These are phyloP conservation scores for Cyphomyrmex costatus DNA, from an alignment of 1,140 invertebrate species.

Conservation along the genomic window DNA sequence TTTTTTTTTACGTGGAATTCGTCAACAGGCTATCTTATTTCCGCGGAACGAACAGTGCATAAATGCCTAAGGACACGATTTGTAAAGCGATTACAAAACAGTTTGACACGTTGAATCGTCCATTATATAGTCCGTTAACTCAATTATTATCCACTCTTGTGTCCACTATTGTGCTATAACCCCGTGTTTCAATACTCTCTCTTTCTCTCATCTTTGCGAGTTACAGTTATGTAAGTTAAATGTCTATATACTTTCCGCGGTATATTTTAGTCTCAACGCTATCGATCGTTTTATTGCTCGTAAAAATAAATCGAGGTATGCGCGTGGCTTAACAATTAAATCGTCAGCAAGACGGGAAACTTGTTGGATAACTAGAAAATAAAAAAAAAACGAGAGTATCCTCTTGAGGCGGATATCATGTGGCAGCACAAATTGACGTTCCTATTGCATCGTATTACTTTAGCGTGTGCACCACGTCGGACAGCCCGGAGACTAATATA, in stretches of 20 bases:
- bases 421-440: slow-evolving; percentile 14
- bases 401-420: slow-evolving; percentile 10
- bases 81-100: slow-evolving; percentile 59
- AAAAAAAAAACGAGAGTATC: slow-evolving; percentile 5
- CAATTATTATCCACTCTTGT: slow-evolving; percentile 73
- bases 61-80: slow-evolving; percentile 50
- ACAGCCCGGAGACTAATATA: slow-evolving; percentile 28
- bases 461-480: neutral
- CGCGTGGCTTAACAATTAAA: slow-evolving; percentile 39
- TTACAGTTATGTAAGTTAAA: slow-evolving; percentile 46
- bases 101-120: slow-evolving; percentile 63
- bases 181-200: slow-evolving; percentile 64
- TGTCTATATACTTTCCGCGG: slow-evolving; percentile 13
- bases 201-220: slow-evolving; percentile 33
- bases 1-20: slow-evolving; percentile 24
- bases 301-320: slow-evolving; percentile 32
- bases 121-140: slow-evolving; percentile 73
- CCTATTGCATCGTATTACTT: slow-evolving; percentile 4
- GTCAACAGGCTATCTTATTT: slow-evolving; percentile 16
- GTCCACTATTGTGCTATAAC: slow-evolving; percentile 60
- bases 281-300: slow-evolving; percentile 52
- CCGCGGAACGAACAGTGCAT: slow-evolving; percentile 11
- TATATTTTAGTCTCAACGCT: neutral
- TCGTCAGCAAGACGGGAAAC: neutral
- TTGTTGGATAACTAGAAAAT: neutral